Base-by-base conservation (phyloP, 2,113 vertebrate genomes). In the Gambusia affinis region DNA sequence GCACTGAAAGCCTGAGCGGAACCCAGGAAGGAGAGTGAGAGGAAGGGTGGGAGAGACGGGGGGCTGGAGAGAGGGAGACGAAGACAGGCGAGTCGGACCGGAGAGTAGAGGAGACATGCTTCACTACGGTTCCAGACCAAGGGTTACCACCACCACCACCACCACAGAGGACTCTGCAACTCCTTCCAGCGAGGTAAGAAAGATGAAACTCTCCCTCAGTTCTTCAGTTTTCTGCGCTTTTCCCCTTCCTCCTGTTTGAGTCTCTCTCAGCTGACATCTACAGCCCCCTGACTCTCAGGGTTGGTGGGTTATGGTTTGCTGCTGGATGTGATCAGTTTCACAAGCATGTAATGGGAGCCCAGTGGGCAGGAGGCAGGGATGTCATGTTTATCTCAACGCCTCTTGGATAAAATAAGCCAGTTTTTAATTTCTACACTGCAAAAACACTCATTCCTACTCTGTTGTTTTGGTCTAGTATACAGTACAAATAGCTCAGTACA, bases 301-400 rank as follows among this genome's bases (percentile, higher is more conserved):
- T 60, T 63, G 0, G 22, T 73, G 73, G 62, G 31, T 67, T 60
- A 2, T 15, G 65, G 70, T 84, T 84, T 77, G 72, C 73, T 17
- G 35, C 51, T 75, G 60, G 76, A 87, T 85, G 81, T 85, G 81
- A 82, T 89, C 78, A 78, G 60, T 72, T 65, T 64, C 73, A 79
- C 15, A 28, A 72, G 51, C 44, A 1, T 76, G 90, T 92, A 91
- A 93, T 81, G 64, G 79, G 86, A 91, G 85, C 87, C 70, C 72
- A 68, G 44, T 44, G 72, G 73, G 83, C 72, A 77, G 72, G 73
- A 87, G 85, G 79, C 87, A 73, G 76, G 67, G 44, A 76, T 91
- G 91, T 92, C 92, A 93, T 94, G 92, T 92, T 94, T 94, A 93
- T 93, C 94, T 92, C 81, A 94, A 89, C 81, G 92, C 88, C 60